Evolutionary conservation across 2,888 invertebrate species (phyloP), one percentile per base, ranked within the genome.

Genomic region (Drosophila pseudotalamancana): DNA sequence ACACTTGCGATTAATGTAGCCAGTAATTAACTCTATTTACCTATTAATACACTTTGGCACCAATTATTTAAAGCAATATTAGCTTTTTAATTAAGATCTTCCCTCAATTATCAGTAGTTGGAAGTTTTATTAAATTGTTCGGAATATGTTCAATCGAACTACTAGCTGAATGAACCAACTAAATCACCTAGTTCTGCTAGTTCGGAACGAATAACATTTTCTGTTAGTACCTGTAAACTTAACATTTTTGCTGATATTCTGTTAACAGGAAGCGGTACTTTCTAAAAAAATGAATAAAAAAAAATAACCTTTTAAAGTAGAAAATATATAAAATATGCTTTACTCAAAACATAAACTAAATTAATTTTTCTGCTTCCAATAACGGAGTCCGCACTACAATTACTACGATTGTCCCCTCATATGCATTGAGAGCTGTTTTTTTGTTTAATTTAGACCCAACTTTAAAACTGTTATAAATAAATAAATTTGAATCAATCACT

Each of bases 1-100:
- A 27, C 34, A 35, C 1, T 39, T 43, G 19, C 16, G 6, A n/a
- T 4, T 6, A 2, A 0, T 35, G 5, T n/a, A 25, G 25, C 0
- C 1, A 32, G 0, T 19, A 18, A 16, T 5, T 4, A 19, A 12
- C 16, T 14, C 9, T 12, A 32, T 60, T 70, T 80, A 77, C 84
- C 66, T 70, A 57, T 35, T 11, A 16, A 19, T 49, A 45, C 59
- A 37, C 59, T 54, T 55, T 57, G 40, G 18, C 9, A 49, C 40
- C 19, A 45, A 48, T 37, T 39, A 3, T 3, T 16, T 39, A 4
- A n/a, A 29, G 8, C 16, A 48, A 40, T 51, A 50, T 59, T 56
- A 5, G 25, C 39, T 66, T 59, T 53, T 82, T 57, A 55, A 55
- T 70, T 57, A 63, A 70, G 42, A 73, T 53, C 51, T 48, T 50